These are phyloP conservation scores for Terrapene triunguis DNA, from an alignment of 2,113 vertebrate species.

Conservation along the genomic window DNA sequence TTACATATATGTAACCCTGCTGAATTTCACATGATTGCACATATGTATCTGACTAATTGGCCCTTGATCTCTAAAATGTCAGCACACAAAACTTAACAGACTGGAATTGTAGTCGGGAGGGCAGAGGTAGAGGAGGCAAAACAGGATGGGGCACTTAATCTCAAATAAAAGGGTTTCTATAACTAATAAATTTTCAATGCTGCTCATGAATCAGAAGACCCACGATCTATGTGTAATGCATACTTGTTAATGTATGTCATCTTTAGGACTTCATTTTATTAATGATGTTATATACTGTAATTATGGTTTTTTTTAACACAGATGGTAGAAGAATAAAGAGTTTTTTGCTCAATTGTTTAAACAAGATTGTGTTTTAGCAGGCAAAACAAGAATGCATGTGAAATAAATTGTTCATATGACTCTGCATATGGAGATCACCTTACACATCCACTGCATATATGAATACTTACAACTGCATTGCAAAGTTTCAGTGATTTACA, in stretches of 20 bases:
- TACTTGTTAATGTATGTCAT: not conserved
- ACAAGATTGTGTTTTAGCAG: not conserved
- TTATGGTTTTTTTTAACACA: not conserved
- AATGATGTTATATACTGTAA: not conserved
- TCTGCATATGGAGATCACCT: not conserved
- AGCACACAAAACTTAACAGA: not conserved
- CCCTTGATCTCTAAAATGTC: not conserved
- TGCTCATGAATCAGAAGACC: not conserved
- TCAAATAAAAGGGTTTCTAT: not conserved
- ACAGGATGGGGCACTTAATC: not conserved
- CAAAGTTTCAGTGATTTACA: not conserved
- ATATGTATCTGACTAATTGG: not conserved
- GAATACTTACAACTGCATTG: not conserved
- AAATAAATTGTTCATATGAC: not conserved
- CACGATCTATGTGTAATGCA: not conserved
- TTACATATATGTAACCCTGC: not conserved
- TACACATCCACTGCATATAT: not conserved
- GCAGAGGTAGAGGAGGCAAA: not conserved
- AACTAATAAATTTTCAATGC: not conserved
- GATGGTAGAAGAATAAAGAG: not conserved
- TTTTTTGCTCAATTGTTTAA: not conserved
- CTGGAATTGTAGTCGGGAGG: not conserved
- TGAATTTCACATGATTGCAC: not conserved
- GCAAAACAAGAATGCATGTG: not conserved
- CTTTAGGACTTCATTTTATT: not conserved